Evolutionary conservation across 2,888 invertebrate species (phyloP).

Genomic region (Xestia c-nigrum): DNA sequence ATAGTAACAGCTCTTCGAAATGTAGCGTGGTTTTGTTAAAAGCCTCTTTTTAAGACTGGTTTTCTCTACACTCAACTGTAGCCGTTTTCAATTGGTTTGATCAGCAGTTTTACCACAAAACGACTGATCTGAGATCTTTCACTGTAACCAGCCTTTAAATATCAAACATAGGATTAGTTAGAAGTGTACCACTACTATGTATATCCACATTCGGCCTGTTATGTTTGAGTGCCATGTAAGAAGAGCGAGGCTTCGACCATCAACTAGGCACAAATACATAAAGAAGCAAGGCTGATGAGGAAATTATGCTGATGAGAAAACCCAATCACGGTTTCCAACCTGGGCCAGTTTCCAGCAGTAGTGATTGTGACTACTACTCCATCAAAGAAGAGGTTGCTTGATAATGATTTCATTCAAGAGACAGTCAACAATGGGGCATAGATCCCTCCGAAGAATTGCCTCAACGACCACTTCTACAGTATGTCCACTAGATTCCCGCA

Average conservation of each 20-base stretch:
- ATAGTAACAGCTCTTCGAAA: constrained; percentile 35
- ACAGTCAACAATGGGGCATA: neutral
- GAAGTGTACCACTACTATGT: neutral
- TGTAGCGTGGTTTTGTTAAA: neutral
- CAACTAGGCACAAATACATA: neutral
- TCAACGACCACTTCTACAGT: neutral
- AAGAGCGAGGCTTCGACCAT: neutral
- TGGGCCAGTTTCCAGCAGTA: neutral
- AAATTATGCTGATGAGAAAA: neutral
- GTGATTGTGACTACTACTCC: neutral
- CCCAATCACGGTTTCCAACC: neutral
- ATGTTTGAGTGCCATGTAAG: neutral
- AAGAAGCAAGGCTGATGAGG: neutral
- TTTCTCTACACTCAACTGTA: neutral
- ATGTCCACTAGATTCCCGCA: neutral
- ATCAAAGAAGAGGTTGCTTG: neutral
- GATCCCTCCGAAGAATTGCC: neutral
- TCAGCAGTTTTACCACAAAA: neutral
- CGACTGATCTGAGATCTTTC: too few relatives aligned
- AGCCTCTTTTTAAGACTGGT: neutral
- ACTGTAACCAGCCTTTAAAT: neutral
- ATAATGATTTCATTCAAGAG: neutral
- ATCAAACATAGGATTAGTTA: neutral
- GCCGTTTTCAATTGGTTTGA: constrained; percentile 3
- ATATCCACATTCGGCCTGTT: neutral